Percentiles rank a stretch among this genome's conserved stretches.
Evolutionary conservation across 1,140 invertebrate species (phyloP).

Genomic region (Musca vetustissima): DNA sequence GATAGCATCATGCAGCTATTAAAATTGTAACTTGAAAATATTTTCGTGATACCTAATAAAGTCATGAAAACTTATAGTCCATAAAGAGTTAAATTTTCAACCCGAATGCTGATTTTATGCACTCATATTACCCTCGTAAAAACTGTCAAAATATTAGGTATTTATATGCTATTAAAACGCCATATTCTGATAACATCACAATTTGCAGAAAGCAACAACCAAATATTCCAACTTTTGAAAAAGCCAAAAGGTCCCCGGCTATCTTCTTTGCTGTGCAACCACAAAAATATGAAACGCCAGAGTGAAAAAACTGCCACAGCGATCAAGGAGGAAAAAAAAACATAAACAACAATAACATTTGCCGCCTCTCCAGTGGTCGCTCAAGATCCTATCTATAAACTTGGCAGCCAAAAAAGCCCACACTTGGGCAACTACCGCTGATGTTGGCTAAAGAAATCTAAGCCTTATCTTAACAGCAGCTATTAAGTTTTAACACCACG

Average conservation of each 20-base stretch:
- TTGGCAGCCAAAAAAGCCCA: slow-evolving; percentile 17
- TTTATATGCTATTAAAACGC: slow-evolving; percentile 24
- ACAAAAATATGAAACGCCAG: slow-evolving; percentile 18
- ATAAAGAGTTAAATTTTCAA: too few species aligned
- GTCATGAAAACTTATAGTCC: too few species aligned
- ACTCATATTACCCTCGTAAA: not conserved
- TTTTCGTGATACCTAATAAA: too few species aligned
- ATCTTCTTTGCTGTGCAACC: not conserved
- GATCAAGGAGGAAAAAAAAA: not conserved
- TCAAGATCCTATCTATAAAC: slow-evolving; percentile 8
- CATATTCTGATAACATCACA: slow-evolving; percentile 15
- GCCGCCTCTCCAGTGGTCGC: not conserved
- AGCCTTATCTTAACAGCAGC: slow-evolving; percentile 24
- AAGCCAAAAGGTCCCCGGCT: not conserved
- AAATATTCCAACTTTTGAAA: not conserved
- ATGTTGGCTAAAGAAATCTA: slow-evolving; percentile 9
- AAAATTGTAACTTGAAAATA: too few species aligned
- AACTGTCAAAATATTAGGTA: slow-evolving; percentile 22
- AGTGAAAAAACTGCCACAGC: too few species aligned
- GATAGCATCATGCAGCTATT: too few species aligned
- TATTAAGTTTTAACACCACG: slow-evolving; percentile 23
- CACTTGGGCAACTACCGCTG: not conserved
- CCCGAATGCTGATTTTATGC: too few species aligned
- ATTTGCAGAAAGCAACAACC: not conserved
- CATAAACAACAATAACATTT: not conserved